Conservation (phyloP, 2,113 vertebrate genomes). For the Ictidomys tridecemlineatus region DNA sequence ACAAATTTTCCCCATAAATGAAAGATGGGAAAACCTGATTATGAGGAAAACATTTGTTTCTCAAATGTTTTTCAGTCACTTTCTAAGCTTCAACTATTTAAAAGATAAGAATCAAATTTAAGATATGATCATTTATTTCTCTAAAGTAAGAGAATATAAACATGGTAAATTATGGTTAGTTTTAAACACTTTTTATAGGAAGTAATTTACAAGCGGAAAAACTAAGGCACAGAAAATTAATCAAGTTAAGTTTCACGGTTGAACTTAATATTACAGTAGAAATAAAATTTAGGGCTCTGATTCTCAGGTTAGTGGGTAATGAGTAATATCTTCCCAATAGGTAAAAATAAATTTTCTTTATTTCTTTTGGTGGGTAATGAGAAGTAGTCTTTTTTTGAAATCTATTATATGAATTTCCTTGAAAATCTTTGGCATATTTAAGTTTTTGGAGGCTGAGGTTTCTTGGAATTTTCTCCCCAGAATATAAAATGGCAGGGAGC, state of each 20-base stretch:
- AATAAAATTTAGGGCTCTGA: not conserved
- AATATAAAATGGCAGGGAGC: slow-evolving; percentile 56
- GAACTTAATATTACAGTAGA: slow-evolving; percentile 39
- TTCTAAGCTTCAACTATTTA: not conserved
- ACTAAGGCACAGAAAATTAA: slow-evolving; percentile 73
- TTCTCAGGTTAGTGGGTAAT: not conserved
- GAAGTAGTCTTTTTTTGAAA: slow-evolving; percentile 36
- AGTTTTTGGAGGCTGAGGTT: slow-evolving; percentile 28
- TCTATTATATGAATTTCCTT: not conserved
- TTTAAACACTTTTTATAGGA: slow-evolving; percentile 48
- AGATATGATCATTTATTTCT: not conserved
- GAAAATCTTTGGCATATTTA: slow-evolving; percentile 75
- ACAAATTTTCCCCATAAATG: slow-evolving; percentile 43
- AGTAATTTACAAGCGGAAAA: slow-evolving; percentile 44
- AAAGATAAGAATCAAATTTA: slow-evolving; percentile 5
- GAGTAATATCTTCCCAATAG: not conserved
- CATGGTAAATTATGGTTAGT: slow-evolving; percentile 10
- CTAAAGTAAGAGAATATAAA: slow-evolving; percentile 40
- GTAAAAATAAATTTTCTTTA: not conserved
- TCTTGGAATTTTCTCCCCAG: slow-evolving; percentile 2
- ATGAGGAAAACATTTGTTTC: slow-evolving; percentile 54
- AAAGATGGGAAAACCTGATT: slow-evolving; percentile 43
- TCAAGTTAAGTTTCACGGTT: slow-evolving; percentile 34
- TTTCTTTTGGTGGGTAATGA: slow-evolving; percentile 23
- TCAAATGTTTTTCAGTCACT: slow-evolving; percentile 38